Evolutionary conservation across 2,888 invertebrate genomes (phyloP).

Genomic region (Caenorhabditis sp.): DNA sequence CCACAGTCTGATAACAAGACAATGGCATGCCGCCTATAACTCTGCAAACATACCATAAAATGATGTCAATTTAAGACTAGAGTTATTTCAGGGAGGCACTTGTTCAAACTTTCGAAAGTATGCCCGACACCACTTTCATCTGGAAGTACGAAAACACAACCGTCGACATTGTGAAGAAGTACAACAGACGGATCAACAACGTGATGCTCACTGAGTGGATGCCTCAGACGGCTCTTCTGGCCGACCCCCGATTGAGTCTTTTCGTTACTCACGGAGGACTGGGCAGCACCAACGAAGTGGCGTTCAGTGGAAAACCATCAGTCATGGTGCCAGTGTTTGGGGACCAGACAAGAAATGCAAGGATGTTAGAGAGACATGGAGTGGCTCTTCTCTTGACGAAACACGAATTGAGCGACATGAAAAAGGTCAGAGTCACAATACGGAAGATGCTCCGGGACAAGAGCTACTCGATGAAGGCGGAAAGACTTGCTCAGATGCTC

Average conservation of each 20-base stretch:
- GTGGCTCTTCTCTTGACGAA: constrained; percentile 50
- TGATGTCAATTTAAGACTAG: constrained; percentile 10
- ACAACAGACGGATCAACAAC: constrained; percentile 53
- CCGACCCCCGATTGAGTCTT: constrained; percentile 52
- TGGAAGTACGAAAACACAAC: constrained; percentile 63
- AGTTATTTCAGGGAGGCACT: constrained; percentile 55
- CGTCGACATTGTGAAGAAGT: constrained; percentile 37
- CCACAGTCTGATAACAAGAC: constrained; percentile 4
- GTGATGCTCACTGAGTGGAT: constrained; percentile 65
- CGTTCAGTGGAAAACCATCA: constrained; percentile 51
- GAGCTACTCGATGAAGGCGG: constrained; percentile 36
- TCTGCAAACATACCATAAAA: constrained; percentile 1
- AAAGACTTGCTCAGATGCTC: constrained; percentile 31
- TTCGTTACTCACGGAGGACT: constrained; percentile 64
- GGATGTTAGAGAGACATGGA: constrained; percentile 56
- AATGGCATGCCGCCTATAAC: background rate
- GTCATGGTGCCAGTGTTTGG: constrained; percentile 60
- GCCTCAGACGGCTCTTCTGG: constrained; percentile 60
- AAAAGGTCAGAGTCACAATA: constrained; percentile 23
- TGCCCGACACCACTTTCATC: constrained; percentile 63
- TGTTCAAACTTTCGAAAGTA: constrained; percentile 46
- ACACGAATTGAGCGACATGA: constrained; percentile 32
- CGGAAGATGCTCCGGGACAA: constrained; percentile 45
- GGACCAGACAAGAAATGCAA: constrained; percentile 59
- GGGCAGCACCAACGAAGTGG: constrained; percentile 58